Evolutionary conservation across 2,888 invertebrate genomes (phyloP).

Genomic region (Cheilosia vernalis): DNA sequence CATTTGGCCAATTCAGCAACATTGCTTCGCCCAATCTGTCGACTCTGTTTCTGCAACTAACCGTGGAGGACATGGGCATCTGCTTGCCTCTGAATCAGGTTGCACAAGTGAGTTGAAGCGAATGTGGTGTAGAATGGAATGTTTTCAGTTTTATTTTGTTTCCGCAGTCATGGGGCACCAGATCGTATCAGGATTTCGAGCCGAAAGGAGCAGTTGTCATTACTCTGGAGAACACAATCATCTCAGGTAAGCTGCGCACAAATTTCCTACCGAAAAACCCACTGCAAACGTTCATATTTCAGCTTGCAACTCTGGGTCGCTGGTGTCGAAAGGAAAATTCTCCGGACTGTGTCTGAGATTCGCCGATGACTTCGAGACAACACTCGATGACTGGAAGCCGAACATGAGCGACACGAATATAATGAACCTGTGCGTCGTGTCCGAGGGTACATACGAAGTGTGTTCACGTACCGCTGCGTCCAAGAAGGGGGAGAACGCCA

Average conservation of each 20-base stretch:
- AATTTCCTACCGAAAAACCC: not conserved
- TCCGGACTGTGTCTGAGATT: constrained; percentile 96
- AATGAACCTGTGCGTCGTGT: constrained; percentile 98
- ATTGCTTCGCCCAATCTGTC: constrained; percentile 92
- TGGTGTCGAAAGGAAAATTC: constrained; percentile 96
- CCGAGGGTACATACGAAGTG: constrained; percentile 99
- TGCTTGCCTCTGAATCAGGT: constrained; percentile 95
- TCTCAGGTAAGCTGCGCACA: constrained; percentile 83
- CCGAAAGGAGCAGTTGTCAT: constrained; percentile 96
- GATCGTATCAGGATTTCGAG: constrained; percentile 89
- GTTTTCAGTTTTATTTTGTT: constrained; percentile 14
- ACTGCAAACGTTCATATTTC: constrained; percentile 72
- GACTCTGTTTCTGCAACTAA: constrained; percentile 95
- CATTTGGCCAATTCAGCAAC: constrained; percentile 91
- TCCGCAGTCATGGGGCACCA: constrained; percentile 86
- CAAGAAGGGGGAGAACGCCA: constrained; percentile 94
- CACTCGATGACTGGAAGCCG: constrained; percentile 98
- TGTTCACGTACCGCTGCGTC: constrained; percentile 91
- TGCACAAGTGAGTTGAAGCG: constrained; percentile 85
- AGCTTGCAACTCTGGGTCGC: constrained; percentile 97
- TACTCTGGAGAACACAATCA: constrained; percentile 97
- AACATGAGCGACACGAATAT: constrained; percentile 90
- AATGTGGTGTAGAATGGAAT: constrained; percentile 4
- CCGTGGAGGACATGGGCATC: constrained; percentile 98
- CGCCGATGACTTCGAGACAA: constrained; percentile 98